These are phyloP conservation scores for Notechis scutatus DNA, from an alignment of 2,113 vertebrate genomes.

Conservation along the genomic window DNA sequence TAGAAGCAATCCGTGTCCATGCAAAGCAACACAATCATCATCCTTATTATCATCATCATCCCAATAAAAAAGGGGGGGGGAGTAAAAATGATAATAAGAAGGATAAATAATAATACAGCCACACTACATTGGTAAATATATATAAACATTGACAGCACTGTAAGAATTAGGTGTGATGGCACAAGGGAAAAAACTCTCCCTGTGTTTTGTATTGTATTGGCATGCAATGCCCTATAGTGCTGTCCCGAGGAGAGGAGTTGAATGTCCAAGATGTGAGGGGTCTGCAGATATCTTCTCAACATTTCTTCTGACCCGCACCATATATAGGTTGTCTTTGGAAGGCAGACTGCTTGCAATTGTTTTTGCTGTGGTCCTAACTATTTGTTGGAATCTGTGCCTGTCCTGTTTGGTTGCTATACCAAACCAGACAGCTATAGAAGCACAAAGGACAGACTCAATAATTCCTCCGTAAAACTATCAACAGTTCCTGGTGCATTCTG, in stretches of 20 bases:
- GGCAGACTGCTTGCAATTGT: neutral
- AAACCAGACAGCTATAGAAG: neutral
- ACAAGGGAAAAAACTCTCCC: too few species aligned
- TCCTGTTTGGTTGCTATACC: neutral
- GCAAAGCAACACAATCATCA: too few species aligned
- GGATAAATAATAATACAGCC: too few species aligned
- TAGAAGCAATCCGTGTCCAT: too few species aligned
- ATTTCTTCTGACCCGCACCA: neutral
- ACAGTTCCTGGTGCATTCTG: neutral
- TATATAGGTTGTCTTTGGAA: neutral
- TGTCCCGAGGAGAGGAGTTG: neutral
- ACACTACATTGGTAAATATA: too few species aligned
- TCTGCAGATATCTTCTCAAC: neutral
- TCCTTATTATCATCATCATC: too few species aligned
- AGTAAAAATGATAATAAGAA: too few species aligned
- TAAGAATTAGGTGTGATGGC: too few species aligned
- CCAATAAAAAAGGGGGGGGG: too few species aligned
- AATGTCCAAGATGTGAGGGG: neutral
- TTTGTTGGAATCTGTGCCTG: neutral
- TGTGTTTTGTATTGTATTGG: too few species aligned
- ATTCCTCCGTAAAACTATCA: neutral
- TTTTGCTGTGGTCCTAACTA: neutral
- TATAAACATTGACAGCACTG: too few species aligned
- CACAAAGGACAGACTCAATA: neutral
- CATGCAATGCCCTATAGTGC: too few species aligned